phyloP scores from a whole-genome alignment of 2,797 vertebrate genomes.

The Alcedo quadribrachys region DNA sequence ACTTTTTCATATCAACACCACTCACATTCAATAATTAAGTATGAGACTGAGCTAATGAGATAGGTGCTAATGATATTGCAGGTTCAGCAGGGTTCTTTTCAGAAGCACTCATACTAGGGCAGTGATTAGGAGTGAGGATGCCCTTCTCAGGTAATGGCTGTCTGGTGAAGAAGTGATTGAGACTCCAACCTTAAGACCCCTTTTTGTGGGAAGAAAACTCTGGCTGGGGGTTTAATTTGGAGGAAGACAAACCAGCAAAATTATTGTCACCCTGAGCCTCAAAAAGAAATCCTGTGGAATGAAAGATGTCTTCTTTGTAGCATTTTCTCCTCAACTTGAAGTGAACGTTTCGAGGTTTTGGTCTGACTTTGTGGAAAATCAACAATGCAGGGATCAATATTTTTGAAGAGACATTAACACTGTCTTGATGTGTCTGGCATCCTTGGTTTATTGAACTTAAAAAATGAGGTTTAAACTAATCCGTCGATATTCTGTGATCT shows the following conservation, averaged over 20 bases:
- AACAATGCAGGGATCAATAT: not conserved
- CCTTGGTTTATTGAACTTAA: not conserved
- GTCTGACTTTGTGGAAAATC: not conserved
- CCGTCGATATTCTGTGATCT: not conserved
- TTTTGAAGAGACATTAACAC: constrained; percentile 27
- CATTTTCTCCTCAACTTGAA: not conserved
- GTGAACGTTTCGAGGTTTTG: not conserved
- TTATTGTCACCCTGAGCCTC: not conserved
- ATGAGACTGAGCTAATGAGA: constrained; percentile 22
- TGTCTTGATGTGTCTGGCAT: not conserved
- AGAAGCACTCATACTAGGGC: not conserved
- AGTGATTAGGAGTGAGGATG: constrained; percentile 7
- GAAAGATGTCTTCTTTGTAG: not conserved
- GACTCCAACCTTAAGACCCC: not conserved
- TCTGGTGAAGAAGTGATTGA: not conserved
- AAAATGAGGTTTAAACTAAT: constrained; percentile 8
- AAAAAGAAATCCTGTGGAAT: not conserved
- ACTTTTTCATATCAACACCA: not conserved
- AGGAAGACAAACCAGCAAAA: not conserved
- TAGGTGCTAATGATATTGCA: constrained; percentile 10
- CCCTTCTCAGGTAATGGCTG: not conserved
- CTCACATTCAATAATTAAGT: not conserved
- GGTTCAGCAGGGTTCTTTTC: not conserved
- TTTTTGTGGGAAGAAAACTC: not conserved
- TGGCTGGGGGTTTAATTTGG: not conserved